Conservation (phyloP, 2,888 invertebrate genomes). For the Diarsia rubi region DNA sequence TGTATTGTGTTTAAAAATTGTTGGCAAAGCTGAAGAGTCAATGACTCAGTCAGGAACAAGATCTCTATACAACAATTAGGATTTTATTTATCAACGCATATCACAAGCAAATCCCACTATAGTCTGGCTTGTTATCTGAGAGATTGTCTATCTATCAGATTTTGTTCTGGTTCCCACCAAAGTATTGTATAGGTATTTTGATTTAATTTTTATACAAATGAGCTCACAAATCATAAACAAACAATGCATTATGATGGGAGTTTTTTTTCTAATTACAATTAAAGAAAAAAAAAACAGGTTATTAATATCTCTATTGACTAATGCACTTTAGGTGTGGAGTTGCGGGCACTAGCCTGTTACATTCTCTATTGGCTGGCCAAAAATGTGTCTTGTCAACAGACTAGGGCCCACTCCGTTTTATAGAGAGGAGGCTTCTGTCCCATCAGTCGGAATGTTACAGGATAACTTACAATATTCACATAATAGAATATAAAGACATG, state of each 20-base stretch:
- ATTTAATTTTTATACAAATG: not conserved
- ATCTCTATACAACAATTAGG: not conserved
- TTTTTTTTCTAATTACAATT: not conserved
- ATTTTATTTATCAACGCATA: constrained; percentile 6
- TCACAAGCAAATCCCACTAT: constrained; percentile 8
- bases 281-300: not conserved
- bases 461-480: not conserved
- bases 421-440: not conserved
- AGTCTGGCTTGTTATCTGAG: constrained; percentile 11
- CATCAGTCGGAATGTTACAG: not conserved
- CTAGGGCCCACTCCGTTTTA: not conserved
- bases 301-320: not conserved
- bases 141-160: constrained; percentile 16
- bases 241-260: not conserved
- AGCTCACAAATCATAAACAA: not conserved
- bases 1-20: not conserved
- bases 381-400: not conserved
- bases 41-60: not conserved
- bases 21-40: not conserved
- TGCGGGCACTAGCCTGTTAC: too few relatives aligned
- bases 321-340: too few relatives aligned
- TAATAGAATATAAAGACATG: not conserved
- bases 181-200: not conserved
- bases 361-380: not conserved
- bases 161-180: not conserved